These are phyloP conservation scores for Chondrosia reniformis DNA, from an alignment of 37 sponge, comb jelly and placozoan genomes.

Conservation along the genomic window DNA sequence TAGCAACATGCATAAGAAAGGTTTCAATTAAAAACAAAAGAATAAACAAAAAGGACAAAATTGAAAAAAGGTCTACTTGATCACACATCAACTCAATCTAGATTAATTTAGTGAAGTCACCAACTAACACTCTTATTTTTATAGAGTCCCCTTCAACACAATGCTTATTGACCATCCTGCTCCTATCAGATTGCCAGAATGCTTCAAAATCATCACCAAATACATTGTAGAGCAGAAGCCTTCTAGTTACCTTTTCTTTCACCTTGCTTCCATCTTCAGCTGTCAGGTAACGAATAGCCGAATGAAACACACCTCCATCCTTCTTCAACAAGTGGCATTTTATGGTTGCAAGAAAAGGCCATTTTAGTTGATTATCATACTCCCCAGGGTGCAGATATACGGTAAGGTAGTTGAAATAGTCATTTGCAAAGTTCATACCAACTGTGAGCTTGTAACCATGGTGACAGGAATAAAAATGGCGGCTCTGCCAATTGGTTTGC, in stretches of 20 bases:
- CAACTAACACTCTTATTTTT: neutral
- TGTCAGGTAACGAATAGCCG: neutral
- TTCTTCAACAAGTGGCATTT: neutral
- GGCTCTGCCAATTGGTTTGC: neutral
- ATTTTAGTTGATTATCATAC: neutral
- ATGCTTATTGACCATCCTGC: neutral
- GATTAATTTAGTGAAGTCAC: neutral
- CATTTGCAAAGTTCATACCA: neutral
- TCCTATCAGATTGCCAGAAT: conserved; percentile 1
- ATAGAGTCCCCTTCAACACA: neutral
- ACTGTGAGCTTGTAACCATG: conserved; percentile 9
- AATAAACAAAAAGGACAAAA: too few relatives aligned
- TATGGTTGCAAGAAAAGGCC: conserved; percentile 8
- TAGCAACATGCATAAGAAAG: too few relatives aligned
- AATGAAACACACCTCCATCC: neutral
- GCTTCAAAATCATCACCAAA: conserved; percentile 5
- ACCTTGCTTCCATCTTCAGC: neutral
- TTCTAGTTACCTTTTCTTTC: neutral
- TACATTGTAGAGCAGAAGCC: neutral
- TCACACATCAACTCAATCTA: too few relatives aligned
- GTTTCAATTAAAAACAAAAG: too few relatives aligned
- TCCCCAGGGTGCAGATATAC: neutral
- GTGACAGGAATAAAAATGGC: neutral
- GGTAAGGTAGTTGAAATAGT: conserved; percentile 9
- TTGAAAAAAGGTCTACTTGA: too few relatives aligned